Conservation (phyloP, 1,140 invertebrate genomes). For the Musca domestica region DNA sequence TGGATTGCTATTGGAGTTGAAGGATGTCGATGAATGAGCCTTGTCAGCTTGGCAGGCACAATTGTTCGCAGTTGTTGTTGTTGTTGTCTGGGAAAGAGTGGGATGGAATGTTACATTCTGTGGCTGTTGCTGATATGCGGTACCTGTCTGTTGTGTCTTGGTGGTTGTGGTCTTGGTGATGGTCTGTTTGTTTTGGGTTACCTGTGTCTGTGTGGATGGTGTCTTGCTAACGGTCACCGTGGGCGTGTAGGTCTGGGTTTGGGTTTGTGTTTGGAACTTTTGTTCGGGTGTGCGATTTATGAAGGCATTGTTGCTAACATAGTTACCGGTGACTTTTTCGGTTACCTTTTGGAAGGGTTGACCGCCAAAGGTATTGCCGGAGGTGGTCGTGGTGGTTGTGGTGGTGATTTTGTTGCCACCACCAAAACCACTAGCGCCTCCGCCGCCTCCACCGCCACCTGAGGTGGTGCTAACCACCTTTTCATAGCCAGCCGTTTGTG, state of each 20-base stretch:
- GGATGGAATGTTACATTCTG: slow-evolving; percentile 47
- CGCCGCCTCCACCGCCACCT: neutral
- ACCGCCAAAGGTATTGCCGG: slow-evolving; percentile 1
- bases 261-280: neutral
- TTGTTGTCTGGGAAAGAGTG: slow-evolving; percentile 35
- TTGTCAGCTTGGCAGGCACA: slow-evolving; percentile 48
- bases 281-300: slow-evolving; percentile 1
- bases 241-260: neutral
- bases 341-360: slow-evolving; percentile 18
- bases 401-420: slow-evolving; percentile 10
- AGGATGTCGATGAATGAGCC: slow-evolving; percentile 47
- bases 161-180: neutral
- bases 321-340: slow-evolving; percentile 20
- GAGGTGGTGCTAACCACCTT: neutral
- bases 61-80: slow-evolving; percentile 40
- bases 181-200: neutral
- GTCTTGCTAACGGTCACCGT: slow-evolving; percentile 1
- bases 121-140: neutral
- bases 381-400: slow-evolving; percentile 1
- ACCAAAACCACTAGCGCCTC: too few species aligned
- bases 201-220: neutral
- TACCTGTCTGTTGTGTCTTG: slow-evolving; percentile 3
- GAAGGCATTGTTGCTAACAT: slow-evolving; percentile 10
- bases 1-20: slow-evolving; percentile 35
- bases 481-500: too few species aligned